Percentiles rank a stretch among this genome's conserved stretches.
Evolutionary conservation across 2,888 invertebrate genomes (phyloP).

Genomic region (Cephus runcator): DNA sequence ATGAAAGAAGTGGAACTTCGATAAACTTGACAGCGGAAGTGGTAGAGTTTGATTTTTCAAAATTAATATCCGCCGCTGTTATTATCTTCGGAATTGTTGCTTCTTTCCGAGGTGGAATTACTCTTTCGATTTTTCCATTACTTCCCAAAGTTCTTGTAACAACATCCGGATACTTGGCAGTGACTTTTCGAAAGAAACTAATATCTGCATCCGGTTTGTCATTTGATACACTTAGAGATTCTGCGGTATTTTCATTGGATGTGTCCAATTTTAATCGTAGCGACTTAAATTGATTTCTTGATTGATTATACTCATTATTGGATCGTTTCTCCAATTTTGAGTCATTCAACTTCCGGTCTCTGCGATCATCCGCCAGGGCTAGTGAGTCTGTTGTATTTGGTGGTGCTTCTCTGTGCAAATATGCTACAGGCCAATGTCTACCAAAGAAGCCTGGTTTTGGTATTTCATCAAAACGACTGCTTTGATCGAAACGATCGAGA

Average conservation of each 20-base stretch:
- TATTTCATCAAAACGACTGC: constrained; percentile 63
- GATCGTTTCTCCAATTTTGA: background rate
- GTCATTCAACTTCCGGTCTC: constrained; percentile 6
- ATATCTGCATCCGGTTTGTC: background rate
- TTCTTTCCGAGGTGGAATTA: background rate
- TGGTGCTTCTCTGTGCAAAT: constrained; percentile 82
- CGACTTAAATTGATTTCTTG: background rate
- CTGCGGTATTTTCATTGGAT: background rate
- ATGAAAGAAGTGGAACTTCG: background rate
- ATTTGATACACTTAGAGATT: background rate
- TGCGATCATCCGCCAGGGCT: constrained; percentile 28
- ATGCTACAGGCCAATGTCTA: constrained; percentile 83
- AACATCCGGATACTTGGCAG: background rate
- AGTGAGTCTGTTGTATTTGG: constrained; percentile 73
- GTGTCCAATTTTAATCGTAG: background rate
- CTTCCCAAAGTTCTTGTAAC: background rate
- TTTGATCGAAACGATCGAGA: constrained; percentile 61
- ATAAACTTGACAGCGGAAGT: background rate
- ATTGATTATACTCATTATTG: background rate
- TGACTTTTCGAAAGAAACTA: background rate
- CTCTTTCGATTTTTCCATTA: background rate
- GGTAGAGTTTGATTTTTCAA: background rate
- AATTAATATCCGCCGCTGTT: background rate
- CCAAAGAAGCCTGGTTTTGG: constrained; percentile 57
- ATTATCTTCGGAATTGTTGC: background rate